Percentiles rank a stretch among this genome's conserved stretches.
These are phyloP conservation scores for Paramormyrops hopkinsi DNA, from an alignment of 2,797 vertebrate species.

Conservation along the genomic window DNA sequence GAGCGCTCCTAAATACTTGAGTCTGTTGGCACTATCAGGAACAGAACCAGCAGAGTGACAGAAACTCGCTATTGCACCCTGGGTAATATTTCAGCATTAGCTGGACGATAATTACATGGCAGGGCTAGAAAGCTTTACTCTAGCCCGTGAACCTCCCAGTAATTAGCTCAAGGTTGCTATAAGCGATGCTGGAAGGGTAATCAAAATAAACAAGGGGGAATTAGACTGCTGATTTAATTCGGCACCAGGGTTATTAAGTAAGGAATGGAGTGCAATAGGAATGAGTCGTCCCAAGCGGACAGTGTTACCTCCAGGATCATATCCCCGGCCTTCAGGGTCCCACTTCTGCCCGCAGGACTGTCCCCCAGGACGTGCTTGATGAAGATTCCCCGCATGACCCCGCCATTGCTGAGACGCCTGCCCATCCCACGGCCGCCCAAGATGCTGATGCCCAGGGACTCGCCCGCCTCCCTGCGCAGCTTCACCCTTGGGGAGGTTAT, in stretches of 20 bases:
- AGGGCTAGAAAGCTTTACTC: background rate
- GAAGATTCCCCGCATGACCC: slow-evolving; percentile 94
- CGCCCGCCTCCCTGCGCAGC: slow-evolving; percentile 75
- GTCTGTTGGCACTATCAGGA: background rate
- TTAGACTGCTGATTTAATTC: slow-evolving; percentile 5
- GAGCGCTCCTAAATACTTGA: background rate
- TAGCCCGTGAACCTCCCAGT: background rate
- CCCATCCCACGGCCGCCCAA: slow-evolving; percentile 94
- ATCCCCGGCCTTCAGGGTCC: slow-evolving; percentile 84
- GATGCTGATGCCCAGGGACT: slow-evolving; percentile 91
- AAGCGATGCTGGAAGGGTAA: background rate
- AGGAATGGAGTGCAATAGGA: slow-evolving; percentile 17
- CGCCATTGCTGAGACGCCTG: slow-evolving; percentile 82
- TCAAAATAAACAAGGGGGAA: background rate
- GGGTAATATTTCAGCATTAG: background rate
- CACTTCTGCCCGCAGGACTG: slow-evolving; percentile 82
- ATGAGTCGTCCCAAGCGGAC: background rate
- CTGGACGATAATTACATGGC: background rate
- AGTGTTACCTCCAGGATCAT: slow-evolving; percentile 79
- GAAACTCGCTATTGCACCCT: background rate
- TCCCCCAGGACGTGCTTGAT: slow-evolving; percentile 89
- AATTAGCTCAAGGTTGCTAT: slow-evolving; percentile 9
- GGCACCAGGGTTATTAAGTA: background rate
- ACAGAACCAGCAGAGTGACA: background rate
- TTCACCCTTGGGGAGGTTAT: slow-evolving; percentile 63